Evolutionary conservation across 1,140 invertebrate genomes (phyloP).

Genomic region (Hirudo medicinalis): DNA sequence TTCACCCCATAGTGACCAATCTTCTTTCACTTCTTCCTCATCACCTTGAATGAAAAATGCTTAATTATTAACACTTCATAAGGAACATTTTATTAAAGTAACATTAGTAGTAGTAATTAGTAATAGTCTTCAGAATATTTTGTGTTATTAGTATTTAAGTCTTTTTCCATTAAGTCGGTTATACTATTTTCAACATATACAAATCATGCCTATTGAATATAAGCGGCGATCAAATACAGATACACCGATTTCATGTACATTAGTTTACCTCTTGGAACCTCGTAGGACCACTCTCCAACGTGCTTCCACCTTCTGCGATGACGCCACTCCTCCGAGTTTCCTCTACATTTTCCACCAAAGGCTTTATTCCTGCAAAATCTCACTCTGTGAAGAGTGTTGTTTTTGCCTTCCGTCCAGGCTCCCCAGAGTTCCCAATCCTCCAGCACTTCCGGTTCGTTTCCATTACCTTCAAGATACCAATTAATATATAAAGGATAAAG

Average conservation of each 20-base stretch:
- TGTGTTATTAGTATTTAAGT: background rate
- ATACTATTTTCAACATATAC: background rate
- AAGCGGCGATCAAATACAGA: background rate
- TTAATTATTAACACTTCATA: too few species aligned
- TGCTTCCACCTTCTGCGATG: background rate
- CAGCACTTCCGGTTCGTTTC: background rate
- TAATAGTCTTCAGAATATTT: background rate
- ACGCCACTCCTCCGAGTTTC: background rate
- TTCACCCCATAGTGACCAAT: background rate
- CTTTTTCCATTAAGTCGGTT: background rate
- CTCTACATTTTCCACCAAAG: conserved; percentile 1
- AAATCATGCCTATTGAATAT: background rate
- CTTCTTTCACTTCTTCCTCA: background rate
- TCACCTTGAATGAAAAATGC: too few species aligned
- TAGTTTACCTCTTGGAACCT: conserved; percentile 1
- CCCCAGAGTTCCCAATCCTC: conserved; percentile 8
- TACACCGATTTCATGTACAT: background rate
- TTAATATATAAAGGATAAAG: too few species aligned
- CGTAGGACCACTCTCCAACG: background rate
- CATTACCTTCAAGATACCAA: too few species aligned
- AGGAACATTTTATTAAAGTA: too few species aligned
- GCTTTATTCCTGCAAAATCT: conserved; percentile 10
- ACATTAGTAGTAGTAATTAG: too few species aligned
- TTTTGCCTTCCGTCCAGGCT: background rate
- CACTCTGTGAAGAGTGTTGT: background rate